Base-by-base conservation (phyloP, 2,113 vertebrate species). In the Aspidoscelis tigris region DNA sequence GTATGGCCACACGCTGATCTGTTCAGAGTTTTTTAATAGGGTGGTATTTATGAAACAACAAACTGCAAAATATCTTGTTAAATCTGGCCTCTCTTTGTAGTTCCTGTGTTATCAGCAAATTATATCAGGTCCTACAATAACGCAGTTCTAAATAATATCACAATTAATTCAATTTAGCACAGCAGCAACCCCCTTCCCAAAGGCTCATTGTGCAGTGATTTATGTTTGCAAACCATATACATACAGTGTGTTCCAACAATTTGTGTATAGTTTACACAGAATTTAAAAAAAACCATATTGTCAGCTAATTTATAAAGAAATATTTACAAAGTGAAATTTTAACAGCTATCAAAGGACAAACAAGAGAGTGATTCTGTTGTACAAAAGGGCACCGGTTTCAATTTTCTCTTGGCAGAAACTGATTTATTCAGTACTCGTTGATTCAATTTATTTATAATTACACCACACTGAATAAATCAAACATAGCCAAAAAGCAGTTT, bases 381-480 rank as follows among this genome's bases (percentile, higher is more conserved):
- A 26, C 72, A 89, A 53, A 88, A 88, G 44, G 81, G 9, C 26
- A 64, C 5, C 50, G 5, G 58, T 87, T 84, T 83, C 41, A 83
- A 88, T 86, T 87, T 89, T 88, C 81, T 70, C 66, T 73, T 0
- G 74, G 68, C 73, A 78, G 84, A 90, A 82, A 3, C 69, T 86
- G 72, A 81, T 84, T 78, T 14, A 61, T 84, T 70, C 24, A 73
- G 18, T 83, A 61, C 44, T 69, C 89, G 16, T 80, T 73, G 80
- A 69, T 85, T 91, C 44, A 85, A 76, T 65, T 90, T 86, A 85
- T 71, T 90, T 92, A 5, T 43, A 83, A 86, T 92, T 87, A 73
- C 50, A 64, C 33, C 43, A 89, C 86, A 80, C 47, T 39, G 84
- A 89, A 33, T 64, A 87, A 92, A 82, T 89, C 88, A 87, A 79